These are phyloP conservation scores for Aelia acuminata DNA, from an alignment of 2,888 invertebrate genomes.

Conservation along the genomic window DNA sequence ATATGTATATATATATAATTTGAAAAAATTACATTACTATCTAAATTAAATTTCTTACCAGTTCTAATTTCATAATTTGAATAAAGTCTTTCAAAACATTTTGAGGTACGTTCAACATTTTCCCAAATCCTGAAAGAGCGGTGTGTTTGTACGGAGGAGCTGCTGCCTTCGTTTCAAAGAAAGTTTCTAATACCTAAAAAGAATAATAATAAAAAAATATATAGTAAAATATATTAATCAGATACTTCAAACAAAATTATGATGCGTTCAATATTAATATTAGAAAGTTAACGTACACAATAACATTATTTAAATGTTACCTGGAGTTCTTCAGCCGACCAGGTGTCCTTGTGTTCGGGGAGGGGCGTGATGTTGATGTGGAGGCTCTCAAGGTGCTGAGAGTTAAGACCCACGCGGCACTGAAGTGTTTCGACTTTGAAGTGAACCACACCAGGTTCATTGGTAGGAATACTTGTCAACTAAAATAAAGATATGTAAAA, in stretches of 20 bases:
- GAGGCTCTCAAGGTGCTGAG: conserved; percentile 89
- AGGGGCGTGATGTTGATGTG: conserved; percentile 85
- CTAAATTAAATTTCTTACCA: too few relatives aligned
- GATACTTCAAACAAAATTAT: neutral
- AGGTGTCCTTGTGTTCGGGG: conserved; percentile 89
- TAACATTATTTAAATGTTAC: conserved; percentile 68
- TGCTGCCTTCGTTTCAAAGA: conserved; percentile 91
- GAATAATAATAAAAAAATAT: conserved; percentile 60
- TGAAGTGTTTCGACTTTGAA: conserved; percentile 92
- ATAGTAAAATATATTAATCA: conserved; percentile 30
- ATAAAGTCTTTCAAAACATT: conserved; percentile 93
- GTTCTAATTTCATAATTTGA: conserved; percentile 84
- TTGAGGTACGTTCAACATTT: conserved; percentile 86
- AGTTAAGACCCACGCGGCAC: conserved; percentile 89
- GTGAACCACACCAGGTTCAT: conserved; percentile 89
- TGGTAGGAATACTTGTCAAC: conserved; percentile 80
- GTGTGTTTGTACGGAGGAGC: conserved; percentile 93
- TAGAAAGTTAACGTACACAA: neutral
- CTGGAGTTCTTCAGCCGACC: conserved; percentile 89
- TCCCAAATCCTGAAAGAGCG: conserved; percentile 87
- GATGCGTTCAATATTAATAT: neutral
- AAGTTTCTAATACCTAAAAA: conserved; percentile 86
- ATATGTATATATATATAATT: too few relatives aligned
- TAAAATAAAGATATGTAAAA: conserved; percentile 68
- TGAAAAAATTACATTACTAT: too few relatives aligned